These are phyloP conservation scores for Plebejus argus DNA, from an alignment of 2,888 invertebrate species.

Conservation along the genomic window DNA sequence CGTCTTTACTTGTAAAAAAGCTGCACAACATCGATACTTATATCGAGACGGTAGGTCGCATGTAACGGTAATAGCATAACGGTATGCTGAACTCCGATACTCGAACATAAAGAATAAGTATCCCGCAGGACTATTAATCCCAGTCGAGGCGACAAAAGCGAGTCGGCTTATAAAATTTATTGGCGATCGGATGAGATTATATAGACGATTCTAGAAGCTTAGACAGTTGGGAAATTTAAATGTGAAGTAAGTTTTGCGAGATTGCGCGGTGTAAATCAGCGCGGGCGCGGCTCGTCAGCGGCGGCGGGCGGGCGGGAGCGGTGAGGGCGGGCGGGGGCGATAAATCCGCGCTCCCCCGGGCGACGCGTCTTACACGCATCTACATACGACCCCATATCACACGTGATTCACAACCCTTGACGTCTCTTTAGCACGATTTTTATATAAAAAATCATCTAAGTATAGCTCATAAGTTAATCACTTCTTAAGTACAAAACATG, in stretches of 20 bases:
- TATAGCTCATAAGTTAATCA: neutral
- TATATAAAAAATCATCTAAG: neutral
- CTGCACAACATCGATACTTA: too few relatives aligned
- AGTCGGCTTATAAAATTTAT: conserved; percentile 80
- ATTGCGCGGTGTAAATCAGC: conserved; percentile 80
- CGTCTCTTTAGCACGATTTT: neutral
- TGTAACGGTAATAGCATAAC: conserved; percentile 17
- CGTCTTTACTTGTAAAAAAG: neutral
- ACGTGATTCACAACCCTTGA: neutral
- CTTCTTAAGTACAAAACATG: too few relatives aligned
- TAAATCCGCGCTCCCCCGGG: conserved; percentile 78
- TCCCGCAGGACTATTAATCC: conserved; percentile 70
- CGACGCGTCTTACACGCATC: conserved; percentile 61
- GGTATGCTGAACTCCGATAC: conserved; percentile 45
- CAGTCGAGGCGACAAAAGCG: conserved; percentile 74
- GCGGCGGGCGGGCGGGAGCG: conserved; percentile 60
- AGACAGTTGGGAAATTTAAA: conserved; percentile 81
- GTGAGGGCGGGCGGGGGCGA: conserved; percentile 53
- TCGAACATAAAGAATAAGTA: conserved; percentile 52
- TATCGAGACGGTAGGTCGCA: neutral
- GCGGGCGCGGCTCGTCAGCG: conserved; percentile 59
- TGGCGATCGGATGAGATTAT: conserved; percentile 81
- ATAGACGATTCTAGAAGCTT: conserved; percentile 80
- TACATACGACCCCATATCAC: conserved; percentile 45
- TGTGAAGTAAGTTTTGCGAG: conserved; percentile 82